Percentiles rank a stretch among this genome's conserved stretches.
phyloP scores from a whole-genome alignment of 1,140 invertebrate species.

The Aphis gossypii region DNA sequence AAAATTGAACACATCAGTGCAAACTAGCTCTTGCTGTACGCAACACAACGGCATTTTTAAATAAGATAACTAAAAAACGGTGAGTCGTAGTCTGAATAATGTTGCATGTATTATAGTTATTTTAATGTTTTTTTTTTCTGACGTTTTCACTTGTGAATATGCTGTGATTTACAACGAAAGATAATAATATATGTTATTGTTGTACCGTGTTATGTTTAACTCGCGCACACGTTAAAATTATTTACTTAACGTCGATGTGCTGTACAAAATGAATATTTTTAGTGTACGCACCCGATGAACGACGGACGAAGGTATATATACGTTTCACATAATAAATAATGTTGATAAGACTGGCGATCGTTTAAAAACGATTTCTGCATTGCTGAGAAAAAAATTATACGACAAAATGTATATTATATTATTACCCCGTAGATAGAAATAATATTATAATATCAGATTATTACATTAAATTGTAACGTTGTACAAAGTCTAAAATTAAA shows the following conservation, averaged over 20 bases:
- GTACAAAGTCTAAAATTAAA: background rate
- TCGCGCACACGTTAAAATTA: background rate
- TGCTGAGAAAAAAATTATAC: background rate
- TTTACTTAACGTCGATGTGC: background rate
- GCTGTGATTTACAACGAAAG: background rate
- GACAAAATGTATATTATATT: background rate
- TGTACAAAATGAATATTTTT: too few species aligned
- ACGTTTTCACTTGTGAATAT: background rate
- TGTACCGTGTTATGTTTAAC: background rate
- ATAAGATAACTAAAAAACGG: background rate
- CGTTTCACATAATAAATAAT: background rate
- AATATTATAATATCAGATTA: too few species aligned
- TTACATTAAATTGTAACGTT: background rate
- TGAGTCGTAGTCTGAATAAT: background rate
- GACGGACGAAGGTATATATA: background rate
- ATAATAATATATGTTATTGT: background rate
- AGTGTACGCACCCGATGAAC: background rate
- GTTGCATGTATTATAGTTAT: background rate
- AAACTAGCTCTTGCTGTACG: background rate
- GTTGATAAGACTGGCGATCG: background rate
- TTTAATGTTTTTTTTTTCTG: background rate
- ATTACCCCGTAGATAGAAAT: background rate
- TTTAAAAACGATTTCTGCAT: background rate
- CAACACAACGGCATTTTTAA: background rate
- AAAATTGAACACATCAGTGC: background rate